Evolutionary conservation across 1,140 invertebrate genomes (phyloP).

Genomic region (Helicoverpa zea): DNA sequence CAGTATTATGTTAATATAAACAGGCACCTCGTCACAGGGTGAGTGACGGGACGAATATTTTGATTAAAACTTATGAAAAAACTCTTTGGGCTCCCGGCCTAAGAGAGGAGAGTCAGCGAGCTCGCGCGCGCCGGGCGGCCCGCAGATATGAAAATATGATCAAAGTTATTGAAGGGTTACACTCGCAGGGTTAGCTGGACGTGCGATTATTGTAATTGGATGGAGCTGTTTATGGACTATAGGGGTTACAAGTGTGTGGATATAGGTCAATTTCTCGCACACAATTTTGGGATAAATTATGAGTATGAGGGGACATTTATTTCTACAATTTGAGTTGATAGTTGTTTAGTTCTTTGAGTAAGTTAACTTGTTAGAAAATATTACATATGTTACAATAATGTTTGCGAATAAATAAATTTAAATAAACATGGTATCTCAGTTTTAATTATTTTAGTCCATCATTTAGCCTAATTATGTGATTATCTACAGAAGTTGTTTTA

Average conservation of each 20-base stretch:
- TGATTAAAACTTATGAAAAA: constrained; percentile 63
- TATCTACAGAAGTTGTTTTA: no score
- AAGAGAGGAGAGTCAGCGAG: constrained; percentile 35
- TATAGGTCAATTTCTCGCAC: not conserved
- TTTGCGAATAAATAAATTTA: no score
- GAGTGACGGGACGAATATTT: constrained; percentile 56
- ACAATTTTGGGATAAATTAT: not conserved
- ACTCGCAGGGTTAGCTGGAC: constrained; percentile 11
- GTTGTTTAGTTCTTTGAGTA: no score
- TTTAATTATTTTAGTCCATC: no score
- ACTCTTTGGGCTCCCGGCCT: constrained; percentile 46
- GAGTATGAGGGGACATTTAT: not conserved
- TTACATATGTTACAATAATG: no score
- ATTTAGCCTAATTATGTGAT: no score
- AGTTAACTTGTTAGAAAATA: no score
- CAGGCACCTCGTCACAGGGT: constrained; percentile 51
- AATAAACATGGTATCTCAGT: no score
- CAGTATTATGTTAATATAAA: constrained; percentile 60
- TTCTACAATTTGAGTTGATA: no score
- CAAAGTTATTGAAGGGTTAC: constrained; percentile 46
- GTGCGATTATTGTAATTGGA: constrained; percentile 48
- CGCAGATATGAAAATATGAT: constrained; percentile 42
- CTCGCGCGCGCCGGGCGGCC: not conserved
- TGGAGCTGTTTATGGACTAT: constrained; percentile 37
- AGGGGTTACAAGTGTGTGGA: not conserved